Conservation (phyloP, 2,888 invertebrate genomes). For the Pantelozetes paolii region DNA sequence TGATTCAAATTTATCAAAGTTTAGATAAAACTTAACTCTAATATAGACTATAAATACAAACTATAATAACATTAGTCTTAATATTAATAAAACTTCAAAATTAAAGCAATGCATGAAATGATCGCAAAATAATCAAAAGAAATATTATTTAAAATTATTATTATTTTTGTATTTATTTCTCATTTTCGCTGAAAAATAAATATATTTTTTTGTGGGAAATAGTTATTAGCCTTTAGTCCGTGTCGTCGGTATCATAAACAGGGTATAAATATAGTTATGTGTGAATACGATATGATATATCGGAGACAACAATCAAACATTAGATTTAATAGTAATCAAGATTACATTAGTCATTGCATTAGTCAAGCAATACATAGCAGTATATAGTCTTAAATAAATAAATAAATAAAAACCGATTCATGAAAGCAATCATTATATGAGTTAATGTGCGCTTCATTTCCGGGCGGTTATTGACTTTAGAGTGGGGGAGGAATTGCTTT, state of each 20-base stretch:
- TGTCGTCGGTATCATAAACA: constrained; percentile 9
- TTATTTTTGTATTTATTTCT: no score
- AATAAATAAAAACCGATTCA: neutral
- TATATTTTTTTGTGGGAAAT: constrained; percentile 5
- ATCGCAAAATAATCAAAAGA: no score
- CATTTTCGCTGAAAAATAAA: neutral
- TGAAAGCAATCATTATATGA: constrained; percentile 26
- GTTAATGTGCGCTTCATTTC: constrained; percentile 32
- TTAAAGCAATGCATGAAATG: neutral
- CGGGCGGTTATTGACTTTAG: constrained; percentile 36
- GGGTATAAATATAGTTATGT: constrained; percentile 21
- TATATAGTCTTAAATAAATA: constrained; percentile 19
- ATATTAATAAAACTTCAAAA: constrained; percentile 30
- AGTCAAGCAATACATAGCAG: constrained; percentile 16
- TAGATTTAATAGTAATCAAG: constrained; percentile 13
- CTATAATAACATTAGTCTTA: neutral
- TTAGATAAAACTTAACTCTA: constrained; percentile 7
- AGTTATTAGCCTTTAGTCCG: neutral
- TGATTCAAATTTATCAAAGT: constrained; percentile 25
- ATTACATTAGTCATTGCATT: constrained; percentile 19
- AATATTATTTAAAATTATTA: no score
- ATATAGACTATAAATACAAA: constrained; percentile 9
- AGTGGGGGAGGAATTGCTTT: neutral
- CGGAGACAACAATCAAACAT: constrained; percentile 30
- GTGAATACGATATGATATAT: constrained; percentile 19